phyloP scores from a whole-genome alignment of 1,140 invertebrate species.

The Pollicipes pollicipes region DNA sequence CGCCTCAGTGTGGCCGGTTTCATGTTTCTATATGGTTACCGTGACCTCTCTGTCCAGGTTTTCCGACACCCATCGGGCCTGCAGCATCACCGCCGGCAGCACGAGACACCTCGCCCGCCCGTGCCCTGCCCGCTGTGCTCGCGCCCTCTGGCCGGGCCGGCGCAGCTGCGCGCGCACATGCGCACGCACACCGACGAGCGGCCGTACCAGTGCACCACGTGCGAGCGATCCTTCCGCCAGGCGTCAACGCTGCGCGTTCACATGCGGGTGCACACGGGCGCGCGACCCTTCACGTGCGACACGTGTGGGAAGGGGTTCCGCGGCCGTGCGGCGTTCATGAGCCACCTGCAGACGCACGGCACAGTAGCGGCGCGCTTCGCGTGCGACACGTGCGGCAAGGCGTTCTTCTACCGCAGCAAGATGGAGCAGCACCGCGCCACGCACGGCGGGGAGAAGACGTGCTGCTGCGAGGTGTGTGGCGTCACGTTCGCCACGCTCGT shows the following conservation, averaged over 20 bases:
- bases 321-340: not conserved
- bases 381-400: constrained; percentile 36
- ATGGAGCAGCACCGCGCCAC: not conserved
- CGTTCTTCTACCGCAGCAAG: constrained; percentile 25
- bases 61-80: not conserved
- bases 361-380: constrained; percentile 20
- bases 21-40: no score
- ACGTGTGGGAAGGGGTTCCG: constrained; percentile 59
- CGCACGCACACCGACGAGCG: constrained; percentile 26
- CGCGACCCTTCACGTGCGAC: constrained; percentile 42
- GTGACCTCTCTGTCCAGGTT: not conserved
- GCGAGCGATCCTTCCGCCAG: constrained; percentile 19
- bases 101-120: not conserved
- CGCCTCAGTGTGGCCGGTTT: no score
- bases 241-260: constrained; percentile 19
- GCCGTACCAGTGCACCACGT: constrained; percentile 31
- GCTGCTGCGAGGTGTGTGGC: constrained; percentile 11
- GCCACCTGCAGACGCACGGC: constrained; percentile 9
- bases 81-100: not conserved
- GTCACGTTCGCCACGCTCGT: constrained; percentile 14
- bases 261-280: constrained; percentile 40
- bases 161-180: constrained; percentile 19
- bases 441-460: not conserved
- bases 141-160: not conserved
- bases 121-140: not conserved